phyloP scores from a whole-genome alignment of 2,113 vertebrate species.

The Chrysemys picta region DNA sequence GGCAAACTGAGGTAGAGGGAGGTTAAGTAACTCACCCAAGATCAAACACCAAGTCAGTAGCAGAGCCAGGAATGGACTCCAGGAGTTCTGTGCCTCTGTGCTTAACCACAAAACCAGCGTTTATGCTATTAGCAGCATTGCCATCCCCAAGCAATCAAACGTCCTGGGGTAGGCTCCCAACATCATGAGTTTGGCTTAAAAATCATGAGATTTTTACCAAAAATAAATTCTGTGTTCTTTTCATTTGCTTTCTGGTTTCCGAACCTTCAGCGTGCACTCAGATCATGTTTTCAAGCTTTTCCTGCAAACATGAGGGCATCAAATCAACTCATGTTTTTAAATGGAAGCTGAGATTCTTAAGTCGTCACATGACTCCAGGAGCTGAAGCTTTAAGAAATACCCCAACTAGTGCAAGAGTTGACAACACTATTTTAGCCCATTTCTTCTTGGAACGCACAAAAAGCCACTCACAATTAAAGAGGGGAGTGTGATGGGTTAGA shows the following conservation, averaged over 20 bases:
- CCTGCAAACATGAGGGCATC: neutral
- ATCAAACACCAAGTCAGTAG: neutral
- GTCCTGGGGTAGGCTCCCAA: too few species aligned
- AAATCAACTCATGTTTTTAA: neutral
- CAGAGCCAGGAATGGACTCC: neutral
- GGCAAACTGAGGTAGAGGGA: neutral
- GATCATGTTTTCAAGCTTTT: neutral
- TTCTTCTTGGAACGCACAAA: too few species aligned
- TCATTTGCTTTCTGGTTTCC: neutral
- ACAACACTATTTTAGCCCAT: neutral
- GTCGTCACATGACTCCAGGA: neutral
- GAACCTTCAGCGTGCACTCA: neutral
- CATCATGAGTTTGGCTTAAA: too few species aligned
- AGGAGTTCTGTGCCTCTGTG: neutral
- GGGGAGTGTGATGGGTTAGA: neutral
- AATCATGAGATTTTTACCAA: too few species aligned
- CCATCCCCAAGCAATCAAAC: neutral
- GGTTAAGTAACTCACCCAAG: neutral
- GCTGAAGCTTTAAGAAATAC: neutral
- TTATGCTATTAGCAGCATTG: neutral
- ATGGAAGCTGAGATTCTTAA: neutral
- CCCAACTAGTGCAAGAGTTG: neutral
- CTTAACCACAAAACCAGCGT: neutral
- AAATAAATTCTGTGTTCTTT: too few species aligned
- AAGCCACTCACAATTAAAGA: neutral